A percentile compares a stretch with the other conserved stretches of the same genome.
Evolutionary conservation across 2,888 invertebrate genomes (phyloP).

Genomic region (Chromoteleia sp.): DNA sequence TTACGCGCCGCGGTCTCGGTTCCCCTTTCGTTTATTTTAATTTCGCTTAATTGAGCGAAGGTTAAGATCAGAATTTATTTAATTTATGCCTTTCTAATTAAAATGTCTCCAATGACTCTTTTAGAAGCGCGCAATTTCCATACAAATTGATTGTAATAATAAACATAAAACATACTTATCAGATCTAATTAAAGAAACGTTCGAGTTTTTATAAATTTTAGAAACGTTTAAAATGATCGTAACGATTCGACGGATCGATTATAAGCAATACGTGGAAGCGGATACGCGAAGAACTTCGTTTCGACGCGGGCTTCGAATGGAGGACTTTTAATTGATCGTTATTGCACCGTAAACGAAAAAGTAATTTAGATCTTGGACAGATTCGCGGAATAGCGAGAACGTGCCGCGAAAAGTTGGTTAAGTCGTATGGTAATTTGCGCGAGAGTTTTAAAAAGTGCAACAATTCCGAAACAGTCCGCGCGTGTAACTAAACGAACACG

Average conservation of each 20-base stretch:
- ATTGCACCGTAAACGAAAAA: neutral
- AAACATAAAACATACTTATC: neutral
- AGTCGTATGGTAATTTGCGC: conserved; percentile 44
- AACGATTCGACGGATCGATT: too few relatives aligned
- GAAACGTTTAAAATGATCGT: too few relatives aligned
- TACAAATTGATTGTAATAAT: neutral
- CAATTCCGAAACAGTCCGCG: conserved; percentile 30
- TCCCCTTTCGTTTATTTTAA: too few relatives aligned
- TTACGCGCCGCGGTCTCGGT: neutral
- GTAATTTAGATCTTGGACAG: conserved; percentile 5
- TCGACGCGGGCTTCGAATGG: too few relatives aligned
- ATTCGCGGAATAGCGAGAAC: conserved; percentile 45
- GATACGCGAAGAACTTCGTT: too few relatives aligned
- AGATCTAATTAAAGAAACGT: too few relatives aligned
- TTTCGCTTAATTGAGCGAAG: too few relatives aligned
- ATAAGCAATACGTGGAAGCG: too few relatives aligned
- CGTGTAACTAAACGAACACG: conserved; percentile 46
- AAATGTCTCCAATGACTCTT: neutral
- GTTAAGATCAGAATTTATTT: neutral
- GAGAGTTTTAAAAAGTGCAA: conserved; percentile 38
- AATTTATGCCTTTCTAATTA: neutral
- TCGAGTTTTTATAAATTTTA: too few relatives aligned
- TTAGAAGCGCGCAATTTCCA: neutral
- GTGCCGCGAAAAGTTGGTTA: conserved; percentile 35
- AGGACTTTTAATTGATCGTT: too few relatives aligned